Evolutionary conservation across 2,113 vertebrate species (phyloP), one percentile per base, ranked within the genome.

Genomic region (Pedionomus torquatus): DNA sequence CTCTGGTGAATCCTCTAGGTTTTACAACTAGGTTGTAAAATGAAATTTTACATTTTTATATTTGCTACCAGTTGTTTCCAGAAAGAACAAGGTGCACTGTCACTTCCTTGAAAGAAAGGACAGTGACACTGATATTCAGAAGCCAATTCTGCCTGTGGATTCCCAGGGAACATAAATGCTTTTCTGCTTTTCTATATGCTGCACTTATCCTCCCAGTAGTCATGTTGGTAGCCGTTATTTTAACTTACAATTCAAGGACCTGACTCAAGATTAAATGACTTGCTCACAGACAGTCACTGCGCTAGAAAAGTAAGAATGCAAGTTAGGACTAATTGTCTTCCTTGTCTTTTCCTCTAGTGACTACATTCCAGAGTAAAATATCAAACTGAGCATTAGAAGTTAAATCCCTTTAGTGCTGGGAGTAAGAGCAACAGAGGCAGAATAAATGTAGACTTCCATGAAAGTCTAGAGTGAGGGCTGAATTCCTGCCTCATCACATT

Each of bases 1-100:
- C 24, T 30, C 33, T 48, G 16, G 14, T 83, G 77, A 87, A 57
- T 63, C 41, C 10, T 74, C 23, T 28, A 74, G 35, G n/a, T n/a
- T n/a, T n/a, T n/a, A n/a, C 11, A 26, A 49, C 57, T 74, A 2
- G 2, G 19, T 13, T 65, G 0, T 39, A 43, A 93, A 17, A 41
- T 37, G 17, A 86, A 90, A 54, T 46, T n/a, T n/a, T n/a, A n/a
- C n/a, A n/a, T n/a, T n/a, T n/a, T n/a, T 0, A 0, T 52, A 35
- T 33, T 44, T 90, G 44, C 49, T 92, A 57, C 25, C 17, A n/a
- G 8, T 46, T 75, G 5, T 44, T 74, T 70, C 23, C 43, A 63
- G 60, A 84, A 84, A 89, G 28, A 78, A 96, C 88, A 70, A 7
- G 4, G 8, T 18, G 11, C 5, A 0, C 21, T 83, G 21, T 79